A percentile compares a stretch with the other conserved stretches of the same genome.
Conservation (phyloP, 2,888 invertebrate genomes). For the Orthosia cruda region DNA sequence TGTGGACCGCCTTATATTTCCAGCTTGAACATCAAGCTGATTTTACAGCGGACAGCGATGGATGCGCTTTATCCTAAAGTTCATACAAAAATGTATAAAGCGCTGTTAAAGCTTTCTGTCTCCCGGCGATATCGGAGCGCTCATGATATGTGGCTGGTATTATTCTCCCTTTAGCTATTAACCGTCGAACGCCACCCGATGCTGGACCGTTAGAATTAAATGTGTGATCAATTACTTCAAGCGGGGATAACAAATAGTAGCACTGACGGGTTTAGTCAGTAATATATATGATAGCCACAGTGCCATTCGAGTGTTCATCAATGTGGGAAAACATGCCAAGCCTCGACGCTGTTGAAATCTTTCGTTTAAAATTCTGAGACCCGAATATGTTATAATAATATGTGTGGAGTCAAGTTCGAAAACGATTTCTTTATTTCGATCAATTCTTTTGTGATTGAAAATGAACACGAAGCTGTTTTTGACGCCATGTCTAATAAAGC, state of each 20-base stretch:
- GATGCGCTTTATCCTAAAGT: conserved; percentile 7
- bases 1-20: conserved; percentile 9
- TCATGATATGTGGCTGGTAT: conserved; percentile 43
- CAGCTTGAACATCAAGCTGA: conserved; percentile 9
- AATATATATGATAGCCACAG: conserved; percentile 22
- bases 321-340: conserved; percentile 31
- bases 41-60: conserved; percentile 27
- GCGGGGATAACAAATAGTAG: conserved; percentile 26
- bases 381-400: background rate
- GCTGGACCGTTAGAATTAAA: conserved; percentile 39
- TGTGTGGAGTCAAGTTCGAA: conserved; percentile 6
- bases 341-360: conserved; percentile 33
- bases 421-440: conserved; percentile 19
- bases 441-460: conserved; percentile 12
- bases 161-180: conserved; percentile 25
- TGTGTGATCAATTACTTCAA: conserved; percentile 51
- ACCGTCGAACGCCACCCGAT: conserved; percentile 9
- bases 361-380: conserved; percentile 33
- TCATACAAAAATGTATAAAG: conserved; percentile 13
- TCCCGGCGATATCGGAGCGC: conserved; percentile 8
- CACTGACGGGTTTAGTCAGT: conserved; percentile 23
- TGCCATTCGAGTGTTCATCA: conserved; percentile 17
- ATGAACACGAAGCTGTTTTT: background rate
- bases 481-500: background rate
- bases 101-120: background rate